Evolutionary conservation across 2,113 vertebrate species (phyloP).

Genomic region (Dipodomys spectabilis): DNA sequence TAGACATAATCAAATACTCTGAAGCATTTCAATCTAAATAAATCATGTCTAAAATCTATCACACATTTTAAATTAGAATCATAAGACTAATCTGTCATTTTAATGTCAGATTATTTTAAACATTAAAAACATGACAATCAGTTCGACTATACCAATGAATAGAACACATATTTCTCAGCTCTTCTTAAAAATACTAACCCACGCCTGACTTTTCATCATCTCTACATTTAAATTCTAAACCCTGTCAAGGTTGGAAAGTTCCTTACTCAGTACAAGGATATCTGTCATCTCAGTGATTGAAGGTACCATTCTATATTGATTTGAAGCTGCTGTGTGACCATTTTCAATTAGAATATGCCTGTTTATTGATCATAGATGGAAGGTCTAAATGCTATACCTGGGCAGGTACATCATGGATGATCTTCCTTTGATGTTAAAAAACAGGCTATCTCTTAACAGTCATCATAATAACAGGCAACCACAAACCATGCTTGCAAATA

Average conservation of each 20-base stretch:
- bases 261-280: background rate
- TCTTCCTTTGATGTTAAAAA: slow-evolving; percentile 13
- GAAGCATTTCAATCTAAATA: slow-evolving; percentile 61
- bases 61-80: slow-evolving; percentile 64
- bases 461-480: background rate
- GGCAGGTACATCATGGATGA: background rate
- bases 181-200: slow-evolving; percentile 24
- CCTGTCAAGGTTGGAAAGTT: background rate
- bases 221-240: slow-evolving; percentile 2
- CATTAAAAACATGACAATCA: slow-evolving; percentile 52
- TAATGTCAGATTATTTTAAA: slow-evolving; percentile 60
- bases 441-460: background rate
- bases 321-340: background rate
- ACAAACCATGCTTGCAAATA: background rate
- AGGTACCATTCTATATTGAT: background rate
- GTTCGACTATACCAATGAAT: slow-evolving; percentile 3
- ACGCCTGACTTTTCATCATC: background rate
- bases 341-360: slow-evolving; percentile 6
- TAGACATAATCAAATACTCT: slow-evolving; percentile 51
- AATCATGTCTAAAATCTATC: slow-evolving; percentile 50
- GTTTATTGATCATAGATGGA: background rate
- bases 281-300: background rate
- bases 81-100: slow-evolving; percentile 35
- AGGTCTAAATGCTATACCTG: background rate
- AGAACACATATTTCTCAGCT: slow-evolving; percentile 42